Base-by-base conservation (phyloP, 1,140 invertebrate genomes). In the Leptinotarsa lineolata region DNA sequence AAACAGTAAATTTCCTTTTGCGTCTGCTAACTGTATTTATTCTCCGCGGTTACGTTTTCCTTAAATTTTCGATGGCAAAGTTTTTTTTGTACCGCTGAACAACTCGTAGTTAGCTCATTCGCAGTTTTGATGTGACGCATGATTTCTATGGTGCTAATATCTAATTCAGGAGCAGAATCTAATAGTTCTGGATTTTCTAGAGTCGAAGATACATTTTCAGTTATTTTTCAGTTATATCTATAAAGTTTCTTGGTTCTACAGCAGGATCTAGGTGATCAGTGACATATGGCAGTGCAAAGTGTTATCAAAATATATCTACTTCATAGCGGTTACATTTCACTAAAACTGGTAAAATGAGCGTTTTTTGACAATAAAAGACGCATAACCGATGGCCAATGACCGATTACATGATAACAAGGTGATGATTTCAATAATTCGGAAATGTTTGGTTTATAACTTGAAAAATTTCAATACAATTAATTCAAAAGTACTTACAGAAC, bases 401-500 rank as follows among this genome's bases (percentile, higher is more conserved):
- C 8, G 30, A 11, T 39, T 39, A 2, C 8, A 39, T 39, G 30
- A 11, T 11, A 39, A 39, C 22, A 22, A 22, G 3, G 22, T 22
- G 22, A 22, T 22, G 4, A 22, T 22, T 22, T 22, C 22, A 22
- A 22, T 2, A 39, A 39, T 11, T 54, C 3, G 5, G n/a, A 54
- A 64, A 64, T 64, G 63, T 24, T 39, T 22, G 21, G 21, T 64
- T 64, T 22, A n/a, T 20, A 64, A 64, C 63, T 64, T 39, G 12
- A 2, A 21, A 60, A 60, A 60, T 13, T 60, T 18, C 11, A n/a
- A 18, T 54, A 15, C 11, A 24, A 63, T 5, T 2, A 22, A 20
- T 66, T 39, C 21, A 21, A 54, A 46, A 58, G 22, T 86, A 90
- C 91, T 92, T 87, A 92, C 91, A 92, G 85, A 73, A 90, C 86